These are phyloP conservation scores for Callipepla squamata DNA, from an alignment of 2,113 vertebrate species.

Conservation along the genomic window DNA sequence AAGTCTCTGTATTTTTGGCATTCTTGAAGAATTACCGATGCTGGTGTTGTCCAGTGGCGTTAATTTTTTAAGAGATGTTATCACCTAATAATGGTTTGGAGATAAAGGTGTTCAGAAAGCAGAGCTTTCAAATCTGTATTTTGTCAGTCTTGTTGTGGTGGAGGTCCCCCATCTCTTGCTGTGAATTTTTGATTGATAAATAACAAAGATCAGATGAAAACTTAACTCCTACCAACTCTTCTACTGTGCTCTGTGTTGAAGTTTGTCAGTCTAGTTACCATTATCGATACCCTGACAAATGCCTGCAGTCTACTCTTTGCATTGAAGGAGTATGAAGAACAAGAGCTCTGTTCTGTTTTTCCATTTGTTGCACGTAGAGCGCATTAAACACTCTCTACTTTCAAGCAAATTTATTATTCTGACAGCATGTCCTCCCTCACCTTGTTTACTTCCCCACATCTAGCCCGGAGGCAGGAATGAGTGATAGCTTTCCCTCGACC, in stretches of 20 bases:
- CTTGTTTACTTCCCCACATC: not conserved
- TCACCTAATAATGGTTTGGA: not conserved
- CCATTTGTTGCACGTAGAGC: not conserved
- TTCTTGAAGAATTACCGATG: conserved; percentile 8
- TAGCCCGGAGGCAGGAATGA: conserved; percentile 6
- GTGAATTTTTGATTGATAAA: not conserved
- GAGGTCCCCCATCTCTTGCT: not conserved
- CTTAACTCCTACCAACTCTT: not conserved
- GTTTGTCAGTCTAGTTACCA: not conserved
- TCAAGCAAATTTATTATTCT: not conserved
- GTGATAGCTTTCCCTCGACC: not conserved
- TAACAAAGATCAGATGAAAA: not conserved
- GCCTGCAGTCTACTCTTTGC: not conserved
- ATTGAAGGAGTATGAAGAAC: not conserved
- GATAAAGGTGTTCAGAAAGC: not conserved
- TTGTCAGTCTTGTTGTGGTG: not conserved
- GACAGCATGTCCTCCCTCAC: not conserved
- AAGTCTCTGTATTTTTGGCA: conserved; percentile 56
- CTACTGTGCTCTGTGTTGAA: not conserved
- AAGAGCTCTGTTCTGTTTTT: not conserved
- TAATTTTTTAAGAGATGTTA: not conserved
- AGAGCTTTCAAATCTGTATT: not conserved
- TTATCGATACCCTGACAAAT: not conserved
- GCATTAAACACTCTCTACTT: not conserved
- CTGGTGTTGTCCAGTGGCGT: not conserved